Percentiles rank a stretch among this genome's conserved stretches.
Evolutionary conservation across 2,888 invertebrate genomes (phyloP).

Genomic region (Calameuta idolon): DNA sequence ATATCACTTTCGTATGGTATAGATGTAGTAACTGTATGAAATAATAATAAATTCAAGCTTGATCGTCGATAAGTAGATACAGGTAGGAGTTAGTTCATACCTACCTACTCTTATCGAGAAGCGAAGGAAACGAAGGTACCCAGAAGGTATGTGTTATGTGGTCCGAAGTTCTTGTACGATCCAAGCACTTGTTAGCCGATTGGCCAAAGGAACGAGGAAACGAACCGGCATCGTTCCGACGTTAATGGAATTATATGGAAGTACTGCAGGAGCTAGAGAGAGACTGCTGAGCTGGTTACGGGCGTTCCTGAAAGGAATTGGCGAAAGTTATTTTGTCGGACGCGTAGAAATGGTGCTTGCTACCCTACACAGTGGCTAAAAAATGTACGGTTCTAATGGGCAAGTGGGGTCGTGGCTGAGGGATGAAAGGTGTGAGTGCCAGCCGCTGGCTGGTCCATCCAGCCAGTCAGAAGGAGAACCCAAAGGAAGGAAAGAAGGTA

Average conservation of each 20-base stretch:
- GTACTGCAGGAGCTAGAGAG: background rate
- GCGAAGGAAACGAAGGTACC: background rate
- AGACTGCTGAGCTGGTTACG: background rate
- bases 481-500: slow-evolving; percentile 3
- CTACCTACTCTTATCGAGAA: background rate
- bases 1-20: too few relatives aligned
- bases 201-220: background rate
- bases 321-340: slow-evolving; percentile 20
- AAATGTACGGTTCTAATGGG: slow-evolving; percentile 24
- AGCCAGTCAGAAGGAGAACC: slow-evolving; percentile 13
- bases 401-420: slow-evolving; percentile 15
- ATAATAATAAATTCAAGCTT: too few relatives aligned
- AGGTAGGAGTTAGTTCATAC: background rate
- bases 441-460: slow-evolving; percentile 6
- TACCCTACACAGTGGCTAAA: slow-evolving; percentile 10
- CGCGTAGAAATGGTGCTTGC: slow-evolving; percentile 1
- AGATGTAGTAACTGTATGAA: too few relatives aligned
- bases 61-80: too few relatives aligned
- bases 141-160: background rate
- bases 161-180: slow-evolving; percentile 4
- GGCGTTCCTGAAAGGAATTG: slow-evolving; percentile 14
- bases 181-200: slow-evolving; percentile 10
- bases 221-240: slow-evolving; percentile 6
- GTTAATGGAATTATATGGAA: slow-evolving; percentile 11
- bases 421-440: slow-evolving; percentile 14